Evolutionary conservation across 2,113 vertebrate species (phyloP).

Genomic region (Crypturellus undulatus): DNA sequence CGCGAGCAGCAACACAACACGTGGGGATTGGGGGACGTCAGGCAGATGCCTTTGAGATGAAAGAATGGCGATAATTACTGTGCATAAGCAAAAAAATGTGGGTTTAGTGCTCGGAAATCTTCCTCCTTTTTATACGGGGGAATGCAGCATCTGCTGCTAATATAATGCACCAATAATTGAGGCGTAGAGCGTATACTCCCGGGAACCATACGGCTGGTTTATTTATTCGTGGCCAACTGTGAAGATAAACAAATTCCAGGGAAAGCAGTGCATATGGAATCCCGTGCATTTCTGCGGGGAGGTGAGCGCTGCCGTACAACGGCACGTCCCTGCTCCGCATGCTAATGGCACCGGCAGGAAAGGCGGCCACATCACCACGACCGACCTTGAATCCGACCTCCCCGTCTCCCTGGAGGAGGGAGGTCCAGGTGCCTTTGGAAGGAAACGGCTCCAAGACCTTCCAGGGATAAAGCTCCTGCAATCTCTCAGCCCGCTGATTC

Average conservation of each 20-base stretch:
- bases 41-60: constrained; percentile 46
- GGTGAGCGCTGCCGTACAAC: neutral
- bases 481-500: no score
- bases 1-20: neutral
- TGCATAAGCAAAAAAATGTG: constrained; percentile 48
- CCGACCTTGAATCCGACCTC: constrained; percentile 16
- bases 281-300: constrained; percentile 62
- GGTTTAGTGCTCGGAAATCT: constrained; percentile 73
- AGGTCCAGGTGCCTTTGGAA: neutral
- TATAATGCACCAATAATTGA: constrained; percentile 76
- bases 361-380: neutral
- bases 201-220: constrained; percentile 70
- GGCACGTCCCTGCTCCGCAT: neutral
- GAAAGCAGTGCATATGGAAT: constrained; percentile 60
- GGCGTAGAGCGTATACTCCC: constrained; percentile 60
- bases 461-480: neutral
- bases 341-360: constrained; percentile 3
- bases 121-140: constrained; percentile 45
- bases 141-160: constrained; percentile 78
- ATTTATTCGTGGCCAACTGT: constrained; percentile 78
- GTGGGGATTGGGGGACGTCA: neutral
- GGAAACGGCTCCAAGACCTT: neutral
- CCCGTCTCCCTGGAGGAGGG: neutral
- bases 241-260: constrained; percentile 78
- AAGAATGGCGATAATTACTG: constrained; percentile 50